Evolutionary conservation across 2,797 vertebrate genomes (phyloP), one percentile per base, ranked within the genome.

Genomic region (Cercopithecus petaurista): DNA sequence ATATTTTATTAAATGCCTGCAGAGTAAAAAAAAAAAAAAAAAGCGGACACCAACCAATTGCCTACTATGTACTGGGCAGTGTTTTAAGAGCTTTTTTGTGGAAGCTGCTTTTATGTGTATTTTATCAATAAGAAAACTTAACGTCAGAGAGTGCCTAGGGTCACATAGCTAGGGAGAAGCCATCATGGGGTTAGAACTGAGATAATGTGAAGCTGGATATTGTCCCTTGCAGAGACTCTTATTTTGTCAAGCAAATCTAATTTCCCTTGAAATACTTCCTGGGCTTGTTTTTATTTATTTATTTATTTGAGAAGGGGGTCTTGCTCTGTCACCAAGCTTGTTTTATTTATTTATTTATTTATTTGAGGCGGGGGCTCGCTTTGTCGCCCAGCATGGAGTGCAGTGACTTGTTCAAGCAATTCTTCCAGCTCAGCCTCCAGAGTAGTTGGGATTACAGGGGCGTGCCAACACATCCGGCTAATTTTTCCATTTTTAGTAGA

Each of bases 251-350:
- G 75, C 57, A 76, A 61, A 39, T 83, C 39, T 83, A 33, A n/a
- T 79, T 90, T 84, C 67, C 48, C 36, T 94, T 95, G 70, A 67
- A 85, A 4, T 93, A 28, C 83, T 96, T 90, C 48, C 90, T 67
- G 52, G 48, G 80, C 59, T 41, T 33, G 88, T 24, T 67, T 17
- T 67, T n/a, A 17, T 50, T 0, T 19, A 19, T 61, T 6, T 0
- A 33, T 64, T 33, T 0, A 19, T 64, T 33, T 33, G 46, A 46
- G 46, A 46, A 46, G 15, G 30, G 33, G 15, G 33, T 67, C 30
- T 67, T 8, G 33, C 61, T 67, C 33, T n/a, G 30, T 67, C 3
- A 1, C 30, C 61, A n/a, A 14, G 61, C 15, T 67, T 17, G 15
- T n/a, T 64, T 28, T 61, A 61, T 61, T 61, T 61, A 30, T 13